Percentiles rank a stretch among this genome's conserved stretches.
Conservation (phyloP, 2,797 vertebrate species). For the Oceanodroma leucorhoa region DNA sequence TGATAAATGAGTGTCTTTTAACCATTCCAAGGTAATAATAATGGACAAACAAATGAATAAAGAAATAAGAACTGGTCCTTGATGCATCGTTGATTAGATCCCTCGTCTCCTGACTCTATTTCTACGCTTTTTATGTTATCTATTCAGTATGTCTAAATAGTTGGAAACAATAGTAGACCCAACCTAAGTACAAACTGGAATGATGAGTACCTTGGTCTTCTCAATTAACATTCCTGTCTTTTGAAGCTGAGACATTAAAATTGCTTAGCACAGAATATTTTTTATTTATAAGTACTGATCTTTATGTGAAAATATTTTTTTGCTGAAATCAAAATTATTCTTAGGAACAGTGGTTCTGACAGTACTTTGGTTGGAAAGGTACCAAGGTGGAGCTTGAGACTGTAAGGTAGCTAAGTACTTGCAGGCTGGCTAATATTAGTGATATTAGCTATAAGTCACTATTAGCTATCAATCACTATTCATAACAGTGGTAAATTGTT, state of each 20-base stretch:
- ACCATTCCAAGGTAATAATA: background rate
- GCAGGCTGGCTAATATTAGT: background rate
- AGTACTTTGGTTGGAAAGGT: background rate
- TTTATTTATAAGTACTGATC: background rate
- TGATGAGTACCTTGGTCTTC: background rate
- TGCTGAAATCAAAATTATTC: background rate
- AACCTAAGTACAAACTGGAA: background rate
- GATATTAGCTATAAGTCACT: background rate
- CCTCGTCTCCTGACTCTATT: background rate
- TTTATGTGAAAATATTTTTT: background rate
- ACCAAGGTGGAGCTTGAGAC: background rate
- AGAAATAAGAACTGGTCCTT: background rate
- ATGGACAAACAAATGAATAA: background rate
- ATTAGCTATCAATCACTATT: background rate
- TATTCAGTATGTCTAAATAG: background rate
- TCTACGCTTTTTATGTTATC: background rate
- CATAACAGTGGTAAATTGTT: background rate
- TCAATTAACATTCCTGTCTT: background rate
- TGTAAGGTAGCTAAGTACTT: background rate
- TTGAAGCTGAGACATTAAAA: background rate
- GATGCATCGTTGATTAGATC: background rate
- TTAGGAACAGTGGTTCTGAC: background rate
- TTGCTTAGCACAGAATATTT: background rate
- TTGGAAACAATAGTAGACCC: background rate
- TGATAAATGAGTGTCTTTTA: background rate